Conservation (phyloP, 2,888 invertebrate genomes). For the Gastrophysa polygoni region DNA sequence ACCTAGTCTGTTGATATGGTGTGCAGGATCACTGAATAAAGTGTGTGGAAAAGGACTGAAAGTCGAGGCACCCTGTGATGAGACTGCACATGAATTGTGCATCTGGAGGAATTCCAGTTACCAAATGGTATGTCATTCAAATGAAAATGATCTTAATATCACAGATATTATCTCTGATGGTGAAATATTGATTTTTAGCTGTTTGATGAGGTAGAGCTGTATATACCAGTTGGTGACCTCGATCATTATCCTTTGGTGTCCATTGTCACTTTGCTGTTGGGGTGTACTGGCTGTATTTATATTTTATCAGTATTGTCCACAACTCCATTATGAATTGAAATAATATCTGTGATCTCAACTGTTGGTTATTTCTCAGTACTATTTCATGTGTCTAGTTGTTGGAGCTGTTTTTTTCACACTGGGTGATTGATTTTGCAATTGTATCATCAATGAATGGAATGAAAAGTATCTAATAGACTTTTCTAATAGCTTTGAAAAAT, state of each 20-base stretch:
- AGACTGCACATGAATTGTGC: slow-evolving; percentile 45
- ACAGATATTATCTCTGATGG: no score
- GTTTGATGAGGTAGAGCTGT: slow-evolving; percentile 54
- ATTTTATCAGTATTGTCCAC: slow-evolving; percentile 55
- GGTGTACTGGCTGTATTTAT: slow-evolving; percentile 59
- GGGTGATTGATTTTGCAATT: no score
- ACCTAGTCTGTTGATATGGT: slow-evolving; percentile 52
- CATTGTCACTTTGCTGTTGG: slow-evolving; percentile 55
- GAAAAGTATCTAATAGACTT: no score
- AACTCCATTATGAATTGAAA: slow-evolving; percentile 37
- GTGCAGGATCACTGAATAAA: slow-evolving; percentile 42
- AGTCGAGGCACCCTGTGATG: slow-evolving; percentile 54
- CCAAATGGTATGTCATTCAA: slow-evolving; percentile 43
- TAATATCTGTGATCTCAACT: no score
- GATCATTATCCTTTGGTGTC: slow-evolving; percentile 58
- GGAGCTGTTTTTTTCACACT: no score
- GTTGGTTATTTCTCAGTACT: no score
- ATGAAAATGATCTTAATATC: no score
- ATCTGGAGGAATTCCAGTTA: slow-evolving; percentile 57
- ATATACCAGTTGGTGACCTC: slow-evolving; percentile 58
- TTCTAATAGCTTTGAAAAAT: no score
- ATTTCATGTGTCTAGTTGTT: no score
- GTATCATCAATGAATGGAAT: no score
- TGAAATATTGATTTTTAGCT: slow-evolving; percentile 31
- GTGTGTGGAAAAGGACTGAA: slow-evolving; percentile 50